Conservation (phyloP, 2,888 invertebrate genomes). For the Autographa pulchrina region DNA sequence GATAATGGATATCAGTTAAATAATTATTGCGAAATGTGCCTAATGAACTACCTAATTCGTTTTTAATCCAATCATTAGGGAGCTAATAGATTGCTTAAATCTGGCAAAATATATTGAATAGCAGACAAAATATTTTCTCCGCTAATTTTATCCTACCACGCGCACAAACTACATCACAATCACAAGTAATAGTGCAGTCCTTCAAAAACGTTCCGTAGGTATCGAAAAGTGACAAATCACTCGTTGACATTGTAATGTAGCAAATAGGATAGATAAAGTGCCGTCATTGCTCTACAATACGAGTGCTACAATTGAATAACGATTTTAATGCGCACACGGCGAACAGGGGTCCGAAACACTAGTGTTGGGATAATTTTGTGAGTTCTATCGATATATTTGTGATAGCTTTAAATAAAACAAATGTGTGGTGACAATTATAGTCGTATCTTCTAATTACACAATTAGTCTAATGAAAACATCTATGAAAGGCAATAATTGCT, state of each 20-base stretch:
- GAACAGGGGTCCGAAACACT: conserved; percentile 71
- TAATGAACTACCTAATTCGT: no score
- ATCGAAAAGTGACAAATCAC: conserved; percentile 51
- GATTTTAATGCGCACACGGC: conserved; percentile 78
- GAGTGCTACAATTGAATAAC: conserved; percentile 85
- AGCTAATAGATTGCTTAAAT: no score
- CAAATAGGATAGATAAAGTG: conserved; percentile 69
- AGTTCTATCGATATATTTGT: conserved; percentile 19
- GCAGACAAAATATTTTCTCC: neutral
- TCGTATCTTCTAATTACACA: neutral
- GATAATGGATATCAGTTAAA: no score
- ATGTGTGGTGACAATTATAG: neutral
- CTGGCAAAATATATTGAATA: no score
- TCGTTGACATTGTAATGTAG: conserved; percentile 53
- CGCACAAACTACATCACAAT: neutral
- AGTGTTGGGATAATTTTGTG: conserved; percentile 60
- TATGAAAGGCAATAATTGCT: neutral
- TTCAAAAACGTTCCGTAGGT: conserved; percentile 16
- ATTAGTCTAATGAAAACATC: neutral
- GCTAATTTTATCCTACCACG: no score
- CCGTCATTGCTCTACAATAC: conserved; percentile 79
- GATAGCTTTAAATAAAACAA: neutral
- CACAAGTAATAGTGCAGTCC: neutral
- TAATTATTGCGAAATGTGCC: no score
- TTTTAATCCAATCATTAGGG: no score